Evolutionary conservation across 2,113 vertebrate genomes (phyloP), one percentile per base, ranked within the genome.

Genomic region (Sakesphorus luctuosus): DNA sequence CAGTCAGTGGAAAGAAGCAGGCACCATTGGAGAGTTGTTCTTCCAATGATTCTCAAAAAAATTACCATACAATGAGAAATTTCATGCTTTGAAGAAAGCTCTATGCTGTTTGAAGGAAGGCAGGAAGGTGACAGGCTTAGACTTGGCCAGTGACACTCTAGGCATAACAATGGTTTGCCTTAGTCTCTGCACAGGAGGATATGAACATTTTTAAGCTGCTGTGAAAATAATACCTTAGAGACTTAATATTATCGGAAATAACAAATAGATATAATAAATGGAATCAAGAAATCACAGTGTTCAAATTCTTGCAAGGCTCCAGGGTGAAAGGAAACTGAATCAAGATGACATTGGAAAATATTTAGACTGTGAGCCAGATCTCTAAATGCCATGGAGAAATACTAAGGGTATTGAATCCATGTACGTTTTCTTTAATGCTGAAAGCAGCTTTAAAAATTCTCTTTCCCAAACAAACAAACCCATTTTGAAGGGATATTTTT

Each of bases 191-290:
- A 87, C 56, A 82, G 50, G 73, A 90, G 18, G 16, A 38, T 77
- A 83, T 77, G 90, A 83, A 77, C 56, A 85, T 74, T 83, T 80
- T 66, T 66, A 80, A 92, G n/a, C 29, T 92, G 33, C 84, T 93
- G 69, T 52, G 73, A 72, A 93, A 81, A 90, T 59, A 89, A 75
- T 40, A 75, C 29, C 53, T 81, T 38, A 61, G 62, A 81, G 18
- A 74, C 13, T 67, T 81, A 84, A 74, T 81, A 72, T 67, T 59
- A 82, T 65, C 89, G 69, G 52, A 84, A 53, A 62, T 68, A 55
- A 68, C 65, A 6, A 95, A 91, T n/a, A 78, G 29, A 31, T 84
- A 31, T 49, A 36, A 89, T 61, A 87, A 82, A 61, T 40, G 17
- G 40, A 61, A 92, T 68, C 38, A 71, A 78, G 61, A 80, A 90